Evolutionary conservation across 2,113 vertebrate genomes (phyloP), one percentile per base, ranked within the genome.

Genomic region (Equus quagga): DNA sequence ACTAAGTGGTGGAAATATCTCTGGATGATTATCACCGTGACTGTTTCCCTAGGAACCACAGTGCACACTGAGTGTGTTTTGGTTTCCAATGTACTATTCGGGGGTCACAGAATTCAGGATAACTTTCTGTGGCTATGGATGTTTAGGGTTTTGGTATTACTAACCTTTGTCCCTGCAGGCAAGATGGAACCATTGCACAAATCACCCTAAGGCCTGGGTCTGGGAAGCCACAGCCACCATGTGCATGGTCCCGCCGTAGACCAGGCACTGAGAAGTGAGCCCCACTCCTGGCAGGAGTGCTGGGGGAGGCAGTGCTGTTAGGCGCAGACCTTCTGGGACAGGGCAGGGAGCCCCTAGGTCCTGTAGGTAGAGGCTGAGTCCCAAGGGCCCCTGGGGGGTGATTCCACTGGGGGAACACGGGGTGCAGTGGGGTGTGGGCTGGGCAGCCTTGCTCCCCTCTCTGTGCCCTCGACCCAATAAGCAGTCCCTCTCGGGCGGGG

Each of bases 1-100:
- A 4, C 21, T 0, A 4, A 62, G 75, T 0, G 10, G 28, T 11
- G 9, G 60, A 5, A 19, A 13, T 7, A 0, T 4, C 21, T 11
- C 21, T 6, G n/a, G 4, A 18, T 33, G 8, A 3, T 15, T 23
- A 9, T 6, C 17, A 11, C 60, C 18, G 46, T 11, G 46, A 36
- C 21, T 0, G 23, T 12, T 28, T 54, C 65, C 46, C 64, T 6
- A 23, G 67, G 83, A 36, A 26, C 33, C 65, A 69, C 15, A 8
- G 17, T 18, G n/a, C 2, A 4, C 26, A n/a, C 26, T 9, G 26
- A 8, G 15, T 7, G 13, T 11, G 5, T 54, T 28, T 7, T 28
- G 36, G 7, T 13, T 33, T 8, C 36, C 82, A 23, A 65, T 12
- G 8, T 21, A 56, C 23, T 44, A 78, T 64, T 19, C 17, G 36